Conservation (phyloP, 2,888 invertebrate species). For the Nemotelus pantherinus region DNA sequence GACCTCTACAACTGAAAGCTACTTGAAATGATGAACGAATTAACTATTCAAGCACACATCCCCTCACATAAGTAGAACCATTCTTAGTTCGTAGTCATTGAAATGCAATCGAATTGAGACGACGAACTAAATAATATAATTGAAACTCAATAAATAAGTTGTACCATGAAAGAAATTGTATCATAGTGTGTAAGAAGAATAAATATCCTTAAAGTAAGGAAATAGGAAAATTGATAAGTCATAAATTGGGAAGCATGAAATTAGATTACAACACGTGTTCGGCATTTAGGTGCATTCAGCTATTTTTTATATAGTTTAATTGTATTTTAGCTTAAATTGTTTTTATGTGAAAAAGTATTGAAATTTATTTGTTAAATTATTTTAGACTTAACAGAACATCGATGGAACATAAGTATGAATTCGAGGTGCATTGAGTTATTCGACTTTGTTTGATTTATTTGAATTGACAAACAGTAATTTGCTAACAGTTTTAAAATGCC, state of each 20-base stretch:
- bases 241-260: not conserved
- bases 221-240: not conserved
- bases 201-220: too few species aligned
- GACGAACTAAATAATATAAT: not conserved
- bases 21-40: not conserved
- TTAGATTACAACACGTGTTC: constrained; percentile 5
- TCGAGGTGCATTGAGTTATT: too few species aligned
- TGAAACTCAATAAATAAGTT: not conserved
- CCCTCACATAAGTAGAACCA: too few species aligned
- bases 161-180: not conserved
- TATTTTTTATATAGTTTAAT: not conserved
- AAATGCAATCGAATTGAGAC: too few species aligned
- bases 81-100: too few species aligned
- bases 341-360: not conserved
- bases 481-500: too few species aligned
- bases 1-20: constrained; percentile 48
- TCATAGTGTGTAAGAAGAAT: constrained; percentile 20
- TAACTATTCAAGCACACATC: too few species aligned
- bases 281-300: not conserved
- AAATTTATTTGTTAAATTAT: not conserved
- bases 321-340: not conserved
- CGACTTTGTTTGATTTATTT: too few species aligned
- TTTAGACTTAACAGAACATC: not conserved
- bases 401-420: too few species aligned
- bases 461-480: too few species aligned